Evolutionary conservation across 2,888 invertebrate species (phyloP), one percentile per base, ranked within the genome.

Genomic region (Sarcophaga variegata): DNA sequence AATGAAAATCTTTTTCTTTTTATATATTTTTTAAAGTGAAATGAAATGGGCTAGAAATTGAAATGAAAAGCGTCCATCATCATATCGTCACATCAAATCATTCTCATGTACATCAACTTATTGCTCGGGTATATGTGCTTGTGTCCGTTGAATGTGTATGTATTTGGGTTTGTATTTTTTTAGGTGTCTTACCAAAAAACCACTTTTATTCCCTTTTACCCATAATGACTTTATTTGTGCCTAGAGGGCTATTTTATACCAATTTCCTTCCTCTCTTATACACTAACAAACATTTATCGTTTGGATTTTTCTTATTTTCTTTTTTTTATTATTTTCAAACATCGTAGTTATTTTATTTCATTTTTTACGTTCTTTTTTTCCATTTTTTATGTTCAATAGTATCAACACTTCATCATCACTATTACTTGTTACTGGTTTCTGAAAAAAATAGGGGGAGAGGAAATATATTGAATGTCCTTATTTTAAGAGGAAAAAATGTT

Each of bases 171-270:
- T 22, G 22, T 22, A 22, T 22, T 22, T 22, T 22, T 22, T 22
- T 22, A 22, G 22, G 47, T 74, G 22, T 25, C 63, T 66, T 60
- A 70, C n/a, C 27, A 81, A 77, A 77, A 82, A 78, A 81, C 54
- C 83, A 86, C 86, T 83, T 81, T 83, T 81, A 86, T 83, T 86
- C 84, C 80, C 81, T 79, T 81, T 81, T 71, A 60, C 66, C 66
- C 81, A 84, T 84, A 83, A 87, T 87, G 84, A 81, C 71, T 87
- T 87, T 87, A 81, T 87, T 87, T 84, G 87, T 81, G 83, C 78
- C 87, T 72, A 70, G 87, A 87, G 87, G 84, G 84, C 87, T 87
- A 84, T 87, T 87, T 82, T 76, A 84, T 79, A 87, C 75, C 87
- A 87, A 87, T 84, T 81, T 84, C 87, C 87, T 87, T 81, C 59